These are phyloP conservation scores for Philotrypesis tridentata DNA, from an alignment of 1,140 invertebrate species.

Conservation along the genomic window DNA sequence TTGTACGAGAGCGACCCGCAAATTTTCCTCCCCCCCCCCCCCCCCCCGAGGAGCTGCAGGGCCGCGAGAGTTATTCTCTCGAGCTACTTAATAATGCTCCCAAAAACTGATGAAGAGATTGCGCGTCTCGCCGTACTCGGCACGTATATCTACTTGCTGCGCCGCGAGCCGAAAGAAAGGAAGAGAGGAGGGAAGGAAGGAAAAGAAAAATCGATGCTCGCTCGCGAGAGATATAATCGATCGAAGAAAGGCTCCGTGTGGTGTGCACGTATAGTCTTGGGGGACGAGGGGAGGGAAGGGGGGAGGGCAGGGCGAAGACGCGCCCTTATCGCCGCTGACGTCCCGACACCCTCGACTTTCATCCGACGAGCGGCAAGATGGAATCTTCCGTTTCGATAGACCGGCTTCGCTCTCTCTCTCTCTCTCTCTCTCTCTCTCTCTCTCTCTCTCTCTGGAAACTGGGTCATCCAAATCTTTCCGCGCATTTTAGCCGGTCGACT, in stretches of 20 bases:
- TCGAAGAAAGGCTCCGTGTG: no score
- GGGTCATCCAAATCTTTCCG: constrained; percentile 39
- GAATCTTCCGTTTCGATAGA: constrained; percentile 43
- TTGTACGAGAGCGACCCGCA: neutral
- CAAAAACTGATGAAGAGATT: neutral
- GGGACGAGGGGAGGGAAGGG: no score
- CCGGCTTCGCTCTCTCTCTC: neutral
- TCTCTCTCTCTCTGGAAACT: constrained; percentile 27
- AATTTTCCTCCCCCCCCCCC: no score
- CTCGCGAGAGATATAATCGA: no score
- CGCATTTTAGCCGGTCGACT: neutral
- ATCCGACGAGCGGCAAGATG: neutral
- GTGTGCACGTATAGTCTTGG: no score
- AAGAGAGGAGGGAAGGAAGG: no score
- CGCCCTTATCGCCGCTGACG: neutral
- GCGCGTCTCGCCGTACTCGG: neutral
- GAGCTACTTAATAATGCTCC: no score
- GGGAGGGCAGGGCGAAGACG: neutral
- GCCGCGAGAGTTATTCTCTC: neutral
- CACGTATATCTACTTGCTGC: no score
- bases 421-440: no score
- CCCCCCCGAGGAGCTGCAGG: no score
- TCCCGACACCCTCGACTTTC: neutral
- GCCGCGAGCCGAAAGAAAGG: no score
- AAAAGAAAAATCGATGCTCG: neutral